A percentile compares a stretch with the other conserved stretches of the same genome.
These are phyloP conservation scores for Tilapia sparmanii DNA, from an alignment of 2,113 vertebrate genomes.

Conservation along the genomic window DNA sequence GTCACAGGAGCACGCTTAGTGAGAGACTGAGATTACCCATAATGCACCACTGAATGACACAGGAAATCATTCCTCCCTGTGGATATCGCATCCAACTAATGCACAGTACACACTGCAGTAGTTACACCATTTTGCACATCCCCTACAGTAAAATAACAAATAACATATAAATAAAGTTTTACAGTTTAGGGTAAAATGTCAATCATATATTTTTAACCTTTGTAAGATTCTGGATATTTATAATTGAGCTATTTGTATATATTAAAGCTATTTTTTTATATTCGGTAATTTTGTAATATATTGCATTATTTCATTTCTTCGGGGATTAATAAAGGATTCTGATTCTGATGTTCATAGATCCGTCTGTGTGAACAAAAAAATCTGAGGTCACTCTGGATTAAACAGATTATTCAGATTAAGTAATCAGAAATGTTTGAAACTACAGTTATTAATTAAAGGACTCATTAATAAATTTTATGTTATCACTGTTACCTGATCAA, in stretches of 20 bases:
- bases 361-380: neutral
- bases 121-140: neutral
- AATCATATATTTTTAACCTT: neutral
- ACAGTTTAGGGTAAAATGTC: neutral
- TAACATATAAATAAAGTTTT: neutral
- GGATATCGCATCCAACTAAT: neutral
- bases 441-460: neutral
- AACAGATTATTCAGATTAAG: neutral
- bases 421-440: neutral
- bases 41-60: neutral
- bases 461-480: neutral
- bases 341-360: neutral
- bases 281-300: neutral
- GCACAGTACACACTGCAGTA: neutral
- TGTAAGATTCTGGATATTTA: neutral
- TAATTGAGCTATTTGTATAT: neutral
- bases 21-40: neutral
- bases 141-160: neutral
- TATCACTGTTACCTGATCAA: neutral
- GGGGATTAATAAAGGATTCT: neutral
- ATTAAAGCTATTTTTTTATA: neutral
- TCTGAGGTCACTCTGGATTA: neutral
- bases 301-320: neutral
- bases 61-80: neutral
- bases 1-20: neutral